Conservation (phyloP, 2,797 vertebrate species). For the Emydoidea blandingii region DNA sequence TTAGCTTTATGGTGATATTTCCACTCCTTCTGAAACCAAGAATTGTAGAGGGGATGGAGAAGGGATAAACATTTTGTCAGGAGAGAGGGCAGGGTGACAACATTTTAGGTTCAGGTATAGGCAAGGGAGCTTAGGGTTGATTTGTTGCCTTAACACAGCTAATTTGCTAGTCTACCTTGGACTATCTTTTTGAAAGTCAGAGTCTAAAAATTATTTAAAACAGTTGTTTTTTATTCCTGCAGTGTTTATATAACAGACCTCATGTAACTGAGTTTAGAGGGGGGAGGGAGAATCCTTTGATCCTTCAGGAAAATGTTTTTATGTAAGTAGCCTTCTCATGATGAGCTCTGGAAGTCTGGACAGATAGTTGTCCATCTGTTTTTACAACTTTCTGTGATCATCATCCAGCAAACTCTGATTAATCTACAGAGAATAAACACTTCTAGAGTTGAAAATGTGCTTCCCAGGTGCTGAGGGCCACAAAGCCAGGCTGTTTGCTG, state of each 20-base stretch:
- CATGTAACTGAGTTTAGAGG: slow-evolving; percentile 43
- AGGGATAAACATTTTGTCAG: neutral
- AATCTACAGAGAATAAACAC: slow-evolving; percentile 77
- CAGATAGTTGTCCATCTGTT: slow-evolving; percentile 75
- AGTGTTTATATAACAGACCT: slow-evolving; percentile 64
- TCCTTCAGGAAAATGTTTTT: slow-evolving; percentile 66
- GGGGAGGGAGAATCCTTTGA: slow-evolving; percentile 69
- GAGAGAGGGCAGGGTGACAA: neutral
- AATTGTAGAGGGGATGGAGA: neutral
- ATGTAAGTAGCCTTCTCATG: slow-evolving; percentile 67
- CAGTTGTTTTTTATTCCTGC: slow-evolving; percentile 34
- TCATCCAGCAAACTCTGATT: slow-evolving; percentile 72
- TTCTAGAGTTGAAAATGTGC: slow-evolving; percentile 71
- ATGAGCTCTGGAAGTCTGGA: slow-evolving; percentile 70
- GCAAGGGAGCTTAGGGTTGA: neutral
- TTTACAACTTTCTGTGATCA: slow-evolving; percentile 77
- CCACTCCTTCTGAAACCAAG: neutral
- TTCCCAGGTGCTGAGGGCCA: slow-evolving; percentile 73
- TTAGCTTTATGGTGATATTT: neutral
- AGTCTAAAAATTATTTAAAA: slow-evolving; percentile 30
- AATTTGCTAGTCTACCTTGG: neutral
- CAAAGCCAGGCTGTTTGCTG: neutral
- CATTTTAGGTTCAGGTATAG: neutral
- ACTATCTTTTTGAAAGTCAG: slow-evolving; percentile 29
- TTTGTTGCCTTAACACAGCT: neutral